Evolutionary conservation across 2,797 vertebrate genomes (phyloP).

Genomic region (Dendrocincla tyrannina): DNA sequence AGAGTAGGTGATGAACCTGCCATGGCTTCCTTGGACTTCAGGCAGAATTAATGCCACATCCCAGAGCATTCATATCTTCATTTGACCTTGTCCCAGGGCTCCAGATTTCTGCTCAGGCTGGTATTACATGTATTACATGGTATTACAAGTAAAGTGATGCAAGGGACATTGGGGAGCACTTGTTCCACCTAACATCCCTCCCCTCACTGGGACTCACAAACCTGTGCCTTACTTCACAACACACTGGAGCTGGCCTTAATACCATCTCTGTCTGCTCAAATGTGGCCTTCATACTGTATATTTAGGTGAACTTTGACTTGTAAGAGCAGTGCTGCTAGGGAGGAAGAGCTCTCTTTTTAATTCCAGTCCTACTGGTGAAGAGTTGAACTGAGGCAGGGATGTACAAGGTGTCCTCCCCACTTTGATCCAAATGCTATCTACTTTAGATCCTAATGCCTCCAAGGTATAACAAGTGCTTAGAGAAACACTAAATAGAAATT

Average conservation of each 20-base stretch:
- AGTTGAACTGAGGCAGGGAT: background rate
- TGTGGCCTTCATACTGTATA: background rate
- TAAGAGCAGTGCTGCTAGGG: background rate
- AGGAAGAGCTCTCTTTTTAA: background rate
- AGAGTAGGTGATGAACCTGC: background rate
- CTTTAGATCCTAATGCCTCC: background rate
- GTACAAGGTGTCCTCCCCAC: background rate
- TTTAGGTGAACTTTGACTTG: background rate
- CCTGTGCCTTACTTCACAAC: background rate
- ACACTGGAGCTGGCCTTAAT: background rate
- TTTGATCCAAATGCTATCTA: background rate
- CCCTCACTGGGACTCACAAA: rapidly evolving
- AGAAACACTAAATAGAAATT: conserved; percentile 25
- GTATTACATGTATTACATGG: too few relatives aligned
- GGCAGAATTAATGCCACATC: background rate
- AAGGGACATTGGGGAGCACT: background rate
- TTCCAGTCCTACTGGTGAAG: background rate
- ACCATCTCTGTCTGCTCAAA: background rate
- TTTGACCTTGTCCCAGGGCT: background rate
- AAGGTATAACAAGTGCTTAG: background rate
- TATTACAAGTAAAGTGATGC: background rate
- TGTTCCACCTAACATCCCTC: background rate
- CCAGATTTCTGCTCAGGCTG: background rate
- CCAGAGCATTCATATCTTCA: background rate
- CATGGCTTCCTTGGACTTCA: background rate